Evolutionary conservation across 2,113 vertebrate species (phyloP), one percentile per base, ranked within the genome.

Genomic region (Mobula birostris): DNA sequence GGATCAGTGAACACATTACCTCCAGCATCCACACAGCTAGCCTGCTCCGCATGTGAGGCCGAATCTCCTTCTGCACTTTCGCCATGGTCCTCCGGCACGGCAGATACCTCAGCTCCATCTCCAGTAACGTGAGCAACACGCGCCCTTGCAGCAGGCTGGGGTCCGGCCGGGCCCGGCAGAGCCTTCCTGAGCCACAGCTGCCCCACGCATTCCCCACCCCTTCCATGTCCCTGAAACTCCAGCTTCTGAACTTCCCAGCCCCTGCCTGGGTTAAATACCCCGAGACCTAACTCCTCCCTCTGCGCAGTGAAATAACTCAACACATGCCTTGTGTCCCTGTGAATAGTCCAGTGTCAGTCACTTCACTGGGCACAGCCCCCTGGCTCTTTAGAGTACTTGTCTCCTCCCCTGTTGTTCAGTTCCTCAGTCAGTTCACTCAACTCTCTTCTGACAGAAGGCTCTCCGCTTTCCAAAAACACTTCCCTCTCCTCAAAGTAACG

Each of bases 1-100:
- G 48, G 88, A 0, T 32, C 19, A 24, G 8, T 36, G 12, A 8
- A 0, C 3, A 56, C 82, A 48, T 68, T 95, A 97, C 97, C 97
- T 97, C 97, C 94, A 98, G 95, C 91, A 96, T 96, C 97, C 97
- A 97, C 90, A 97, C 97, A 95, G 96, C 94, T 14, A 98, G 96
- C 95, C 96, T 96, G 94, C 97, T 97, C 94, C 97, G 95, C 82
- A 95, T 96, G 94, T 96, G 94, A 0, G 97, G 97, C 1, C 97
- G 96, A 40, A 95, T 72, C n/a, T 94, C 94, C 94, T 95, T 94
- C 96, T 97, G 97, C 82, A 97, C 95, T 70, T 97, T 96, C 5
- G 95, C 90, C 94, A 97, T 77, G 95, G 97, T 97, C 77, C 97
- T 96, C 70, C 95, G 36, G 15, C 96, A 97, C n/a, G 97, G 97